Percentiles rank a stretch among this genome's conserved stretches.
phyloP scores from a whole-genome alignment of 2,888 invertebrate genomes.

The Ariolimax columbianus region DNA sequence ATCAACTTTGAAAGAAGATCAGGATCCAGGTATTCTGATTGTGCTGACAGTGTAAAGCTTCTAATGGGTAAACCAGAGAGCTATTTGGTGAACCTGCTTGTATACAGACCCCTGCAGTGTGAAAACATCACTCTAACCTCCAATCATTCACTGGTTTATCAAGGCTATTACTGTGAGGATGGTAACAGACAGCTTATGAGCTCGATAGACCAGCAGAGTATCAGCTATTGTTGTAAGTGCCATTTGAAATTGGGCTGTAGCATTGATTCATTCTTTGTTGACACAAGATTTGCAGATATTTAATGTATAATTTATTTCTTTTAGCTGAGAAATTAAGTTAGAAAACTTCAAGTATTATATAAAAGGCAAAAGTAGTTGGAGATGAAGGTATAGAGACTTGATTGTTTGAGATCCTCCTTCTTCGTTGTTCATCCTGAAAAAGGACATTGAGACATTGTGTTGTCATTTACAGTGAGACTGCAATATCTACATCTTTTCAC shows the following conservation, averaged over 20 bases:
- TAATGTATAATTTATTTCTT: too few species aligned
- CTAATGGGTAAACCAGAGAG: not conserved
- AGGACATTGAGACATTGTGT: too few species aligned
- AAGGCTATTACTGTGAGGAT: constrained; percentile 35
- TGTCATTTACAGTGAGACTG: too few species aligned
- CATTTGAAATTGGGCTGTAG: not conserved
- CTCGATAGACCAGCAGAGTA: not conserved
- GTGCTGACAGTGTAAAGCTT: constrained; percentile 12
- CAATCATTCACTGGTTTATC: not conserved
- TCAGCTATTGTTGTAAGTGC: constrained; percentile 35
- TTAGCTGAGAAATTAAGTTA: too few species aligned
- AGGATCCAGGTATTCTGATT: not conserved
- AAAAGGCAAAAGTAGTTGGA: too few species aligned
- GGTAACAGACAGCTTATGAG: not conserved
- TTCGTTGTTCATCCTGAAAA: too few species aligned
- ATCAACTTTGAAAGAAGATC: constrained; percentile 19
- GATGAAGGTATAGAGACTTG: too few species aligned
- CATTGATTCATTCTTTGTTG: too few species aligned
- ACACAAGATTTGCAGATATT: too few species aligned
- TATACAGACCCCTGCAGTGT: not conserved
- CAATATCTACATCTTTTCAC: too few species aligned
- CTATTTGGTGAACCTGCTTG: not conserved
- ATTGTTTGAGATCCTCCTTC: too few species aligned
- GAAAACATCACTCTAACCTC: not conserved
- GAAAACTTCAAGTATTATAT: too few species aligned